Evolutionary conservation across 2,113 vertebrate genomes (phyloP), one percentile per base, ranked within the genome.

Genomic region (Alaudala cheleensis): DNA sequence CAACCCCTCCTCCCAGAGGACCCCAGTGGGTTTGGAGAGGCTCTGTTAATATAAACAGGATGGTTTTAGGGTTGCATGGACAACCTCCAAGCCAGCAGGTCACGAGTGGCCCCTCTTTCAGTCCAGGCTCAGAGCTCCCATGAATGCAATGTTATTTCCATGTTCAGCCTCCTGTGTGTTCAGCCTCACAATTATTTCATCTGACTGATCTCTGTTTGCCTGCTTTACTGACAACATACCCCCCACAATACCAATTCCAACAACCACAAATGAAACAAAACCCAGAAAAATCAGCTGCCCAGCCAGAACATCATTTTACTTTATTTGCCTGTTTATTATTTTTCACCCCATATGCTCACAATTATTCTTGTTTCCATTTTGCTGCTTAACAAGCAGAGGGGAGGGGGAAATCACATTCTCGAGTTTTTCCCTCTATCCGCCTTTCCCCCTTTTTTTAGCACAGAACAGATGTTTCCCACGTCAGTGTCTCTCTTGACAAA

Each of bases 401-500:
- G 69, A 71, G 82, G 45, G 33, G 54, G 24, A 49, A 92, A 93
- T 78, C 39, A 74, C 8, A 90, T 66, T 66, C 71, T 87, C 10
- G 2, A 82, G 47, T 61, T 90, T 95, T 45, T 85, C 47, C 67
- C 81, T 72, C 93, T 62, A n/a, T 49, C 40, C 1, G 54, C 87
- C 85, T 91, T 79, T 70, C 49, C 56, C n/a, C 80, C 91, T 85
- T 88, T 91, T 90, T 97, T 97, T 95, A 97, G 95, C 88, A 92
- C 92, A 47, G 87, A 94, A 77, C 81, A 90, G 90, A 93, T 93
- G 93, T 95, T 88, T 81, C 82, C 50, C 91, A 88, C 86, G 65
- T 96, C 92, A 97, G 72, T 34, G 79, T 90, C 88, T 96, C 86
- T 92, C 90, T 92, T 81, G 85, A 96, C 66, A 95, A 95, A 97